A percentile compares a stretch with the other conserved stretches of the same genome.
Conservation (phyloP, 30 jellyfish, hydroid and myxozoan genomes). For the Nemopilema nomurai region DNA sequence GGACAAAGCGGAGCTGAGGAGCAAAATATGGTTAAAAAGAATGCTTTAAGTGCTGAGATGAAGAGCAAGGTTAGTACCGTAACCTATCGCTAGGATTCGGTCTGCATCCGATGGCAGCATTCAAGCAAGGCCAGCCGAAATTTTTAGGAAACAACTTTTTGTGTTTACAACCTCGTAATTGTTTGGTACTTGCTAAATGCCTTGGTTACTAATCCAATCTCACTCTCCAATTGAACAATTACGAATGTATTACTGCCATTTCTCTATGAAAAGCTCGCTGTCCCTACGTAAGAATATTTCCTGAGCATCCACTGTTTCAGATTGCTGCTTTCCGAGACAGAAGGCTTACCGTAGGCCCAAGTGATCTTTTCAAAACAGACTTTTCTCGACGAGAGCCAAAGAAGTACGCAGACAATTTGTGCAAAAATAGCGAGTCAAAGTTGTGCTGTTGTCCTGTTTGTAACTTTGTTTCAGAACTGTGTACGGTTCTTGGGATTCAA, state of each 20-base stretch:
- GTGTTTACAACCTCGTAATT: not conserved
- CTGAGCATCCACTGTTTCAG: not conserved
- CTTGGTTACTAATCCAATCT: not conserved
- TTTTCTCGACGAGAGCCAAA: too few relatives aligned
- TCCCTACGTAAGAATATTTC: not conserved
- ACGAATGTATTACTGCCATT: not conserved
- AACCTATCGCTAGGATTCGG: too few relatives aligned
- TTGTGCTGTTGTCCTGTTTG: too few relatives aligned
- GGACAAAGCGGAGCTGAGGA: constrained; percentile 83
- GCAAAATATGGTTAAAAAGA: constrained; percentile 43
- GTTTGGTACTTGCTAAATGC: not conserved
- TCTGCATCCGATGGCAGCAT: not conserved
- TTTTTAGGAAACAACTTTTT: not conserved
- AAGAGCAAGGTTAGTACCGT: constrained; percentile 25
- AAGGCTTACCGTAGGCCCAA: not conserved
- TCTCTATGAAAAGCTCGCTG: not conserved
- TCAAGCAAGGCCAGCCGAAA: not conserved
- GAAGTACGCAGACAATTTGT: not conserved
- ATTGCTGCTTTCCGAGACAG: not conserved
- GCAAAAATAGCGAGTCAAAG: too few relatives aligned
- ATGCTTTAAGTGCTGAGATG: constrained; percentile 24
- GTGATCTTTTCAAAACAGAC: not conserved
- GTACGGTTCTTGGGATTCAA: too few relatives aligned
- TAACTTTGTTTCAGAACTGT: too few relatives aligned
- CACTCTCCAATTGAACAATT: not conserved